Conservation (phyloP, 1,140 invertebrate genomes). For the Charaxes varanes region DNA sequence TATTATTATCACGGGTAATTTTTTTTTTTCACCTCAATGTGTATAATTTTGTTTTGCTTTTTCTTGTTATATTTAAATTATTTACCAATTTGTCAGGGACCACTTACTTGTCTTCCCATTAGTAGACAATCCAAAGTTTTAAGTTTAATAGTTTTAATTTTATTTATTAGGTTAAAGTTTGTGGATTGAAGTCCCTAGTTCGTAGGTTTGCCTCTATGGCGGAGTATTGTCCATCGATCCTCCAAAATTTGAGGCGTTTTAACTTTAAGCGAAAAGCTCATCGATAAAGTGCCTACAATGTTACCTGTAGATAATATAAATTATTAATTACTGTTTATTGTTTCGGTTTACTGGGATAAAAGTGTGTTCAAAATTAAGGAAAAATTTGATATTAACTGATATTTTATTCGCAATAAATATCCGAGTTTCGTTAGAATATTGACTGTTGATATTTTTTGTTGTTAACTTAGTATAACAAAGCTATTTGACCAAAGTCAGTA, state of each 20-base stretch:
- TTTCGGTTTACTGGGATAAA: conserved; percentile 56
- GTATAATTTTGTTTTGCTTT: conserved; percentile 12
- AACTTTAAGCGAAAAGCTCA: conserved; percentile 49
- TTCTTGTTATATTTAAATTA: conserved; percentile 24
- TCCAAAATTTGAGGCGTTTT: conserved; percentile 16
- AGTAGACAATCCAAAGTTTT: conserved; percentile 65
- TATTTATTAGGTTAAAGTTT: conserved; percentile 55
- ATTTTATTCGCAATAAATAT: conserved; percentile 66
- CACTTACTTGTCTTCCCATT: conserved; percentile 60
- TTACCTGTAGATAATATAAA: conserved; percentile 68
- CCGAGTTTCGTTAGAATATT: conserved; percentile 58
- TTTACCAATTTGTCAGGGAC: conserved; percentile 34
- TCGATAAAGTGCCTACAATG: conserved; percentile 69
- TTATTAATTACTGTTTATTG: conserved; percentile 49
- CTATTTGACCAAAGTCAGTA: conserved; percentile 74
- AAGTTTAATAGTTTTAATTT: conserved; percentile 41
- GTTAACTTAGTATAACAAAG: conserved; percentile 71
- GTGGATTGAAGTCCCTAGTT: conserved; percentile 15
- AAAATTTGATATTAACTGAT: conserved; percentile 60
- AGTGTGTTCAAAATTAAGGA: conserved; percentile 64
- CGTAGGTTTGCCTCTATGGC: conserved; percentile 8
- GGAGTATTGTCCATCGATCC: conserved; percentile 1
- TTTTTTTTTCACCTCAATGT: conserved; percentile 12
- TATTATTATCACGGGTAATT: conserved; percentile 38
- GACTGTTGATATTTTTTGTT: conserved; percentile 70